phyloP scores from a whole-genome alignment of 2,113 vertebrate species.

The Triplophysa siluroides region DNA sequence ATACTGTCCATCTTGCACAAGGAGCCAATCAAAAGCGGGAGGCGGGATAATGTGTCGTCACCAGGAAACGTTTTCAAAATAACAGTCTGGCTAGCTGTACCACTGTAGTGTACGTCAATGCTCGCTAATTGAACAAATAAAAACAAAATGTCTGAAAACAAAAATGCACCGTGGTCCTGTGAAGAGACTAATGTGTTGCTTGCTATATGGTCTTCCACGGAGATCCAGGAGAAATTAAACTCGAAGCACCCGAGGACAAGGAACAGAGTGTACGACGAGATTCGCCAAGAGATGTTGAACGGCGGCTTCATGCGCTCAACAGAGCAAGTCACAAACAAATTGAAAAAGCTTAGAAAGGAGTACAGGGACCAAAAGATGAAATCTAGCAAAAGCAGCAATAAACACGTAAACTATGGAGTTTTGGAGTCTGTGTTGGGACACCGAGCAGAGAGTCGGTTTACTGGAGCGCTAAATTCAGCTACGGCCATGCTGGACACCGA shows the following conservation, averaged over 20 bases:
- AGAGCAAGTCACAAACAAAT: not conserved
- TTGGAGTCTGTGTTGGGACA: not conserved
- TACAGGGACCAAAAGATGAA: slow-evolving; percentile 23
- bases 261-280: slow-evolving; percentile 7
- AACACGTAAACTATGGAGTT: not conserved
- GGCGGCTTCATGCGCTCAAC: not conserved
- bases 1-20: not conserved
- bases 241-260: not conserved
- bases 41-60: not conserved
- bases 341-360: not conserved
- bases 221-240: slow-evolving; percentile 20
- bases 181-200: slow-evolving; percentile 9
- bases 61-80: slow-evolving; percentile 15
- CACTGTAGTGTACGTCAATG: too few relatives aligned
- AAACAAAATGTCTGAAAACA: not conserved
- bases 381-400: not conserved
- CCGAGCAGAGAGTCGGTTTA: not conserved
- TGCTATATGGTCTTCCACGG: slow-evolving; percentile 11
- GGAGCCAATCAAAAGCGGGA: too few relatives aligned
- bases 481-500: not conserved
- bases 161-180: not conserved
- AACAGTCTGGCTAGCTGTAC: not conserved
- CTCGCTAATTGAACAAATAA: too few relatives aligned
- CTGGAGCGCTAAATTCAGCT: not conserved
- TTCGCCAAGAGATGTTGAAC: slow-evolving; percentile 16